Evolutionary conservation across 2,888 invertebrate genomes (phyloP).

Genomic region (Amphipyra tragopoginis): DNA sequence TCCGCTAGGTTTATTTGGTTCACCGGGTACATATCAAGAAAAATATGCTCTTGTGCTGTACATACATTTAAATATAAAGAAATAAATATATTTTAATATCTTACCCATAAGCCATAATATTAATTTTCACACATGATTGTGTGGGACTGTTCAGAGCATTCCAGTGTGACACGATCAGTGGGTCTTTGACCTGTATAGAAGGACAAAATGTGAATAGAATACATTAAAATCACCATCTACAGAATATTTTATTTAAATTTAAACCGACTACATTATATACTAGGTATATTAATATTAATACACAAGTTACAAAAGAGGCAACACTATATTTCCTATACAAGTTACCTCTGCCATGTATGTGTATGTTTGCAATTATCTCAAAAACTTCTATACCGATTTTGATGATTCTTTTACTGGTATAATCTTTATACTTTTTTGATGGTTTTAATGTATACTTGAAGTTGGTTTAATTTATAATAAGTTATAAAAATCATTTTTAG

Average conservation of each 20-base stretch:
- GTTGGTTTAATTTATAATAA: no score
- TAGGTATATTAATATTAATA: no score
- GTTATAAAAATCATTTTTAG: no score
- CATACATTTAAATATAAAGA: neutral
- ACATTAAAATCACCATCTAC: constrained; percentile 13
- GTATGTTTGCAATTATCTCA: no score
- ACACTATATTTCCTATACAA: no score
- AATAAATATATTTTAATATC: constrained; percentile 33
- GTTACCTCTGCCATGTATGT: no score
- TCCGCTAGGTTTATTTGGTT: neutral
- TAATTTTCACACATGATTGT: constrained; percentile 98
- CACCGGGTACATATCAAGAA: neutral
- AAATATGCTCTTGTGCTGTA: neutral
- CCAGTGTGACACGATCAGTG: constrained; percentile 98
- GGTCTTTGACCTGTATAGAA: constrained; percentile 94
- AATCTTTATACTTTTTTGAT: no score
- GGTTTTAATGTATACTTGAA: no score
- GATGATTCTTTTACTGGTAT: no score
- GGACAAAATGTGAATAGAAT: constrained; percentile 32
- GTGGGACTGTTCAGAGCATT: constrained; percentile 98
- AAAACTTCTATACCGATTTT: no score
- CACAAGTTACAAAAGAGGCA: no score
- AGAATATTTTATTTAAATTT: constrained; percentile 5
- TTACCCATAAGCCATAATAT: constrained; percentile 96
- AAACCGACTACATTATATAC: neutral